These are phyloP conservation scores for Anomalospiza imberbis DNA, from an alignment of 2,797 vertebrate species.

Conservation along the genomic window DNA sequence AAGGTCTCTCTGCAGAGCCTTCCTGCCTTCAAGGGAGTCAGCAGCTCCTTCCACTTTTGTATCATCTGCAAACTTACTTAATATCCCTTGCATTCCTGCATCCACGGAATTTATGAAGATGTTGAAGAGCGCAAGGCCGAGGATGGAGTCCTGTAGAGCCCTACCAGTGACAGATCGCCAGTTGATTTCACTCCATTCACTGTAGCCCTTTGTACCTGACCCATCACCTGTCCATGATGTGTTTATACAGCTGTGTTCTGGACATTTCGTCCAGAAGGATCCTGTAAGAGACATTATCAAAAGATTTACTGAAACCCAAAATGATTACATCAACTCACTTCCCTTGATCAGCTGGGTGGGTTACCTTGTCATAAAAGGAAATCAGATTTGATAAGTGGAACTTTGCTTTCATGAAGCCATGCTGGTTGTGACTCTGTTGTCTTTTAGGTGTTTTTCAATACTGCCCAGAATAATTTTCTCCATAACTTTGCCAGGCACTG, in stretches of 20 bases:
- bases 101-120: neutral
- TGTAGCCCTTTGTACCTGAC: neutral
- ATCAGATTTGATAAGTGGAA: neutral
- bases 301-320: neutral
- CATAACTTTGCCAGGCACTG: neutral
- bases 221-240: too few species aligned
- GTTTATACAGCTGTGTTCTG: neutral
- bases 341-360: neutral
- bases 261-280: neutral
- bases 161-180: rapidly evolving
- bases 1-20: neutral
- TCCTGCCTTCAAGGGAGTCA: neutral
- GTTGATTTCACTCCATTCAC: neutral
- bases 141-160: neutral
- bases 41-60: neutral
- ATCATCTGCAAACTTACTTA: neutral
- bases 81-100: neutral
- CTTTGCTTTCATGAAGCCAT: neutral
- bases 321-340: neutral
- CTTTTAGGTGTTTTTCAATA: neutral
- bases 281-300: neutral
- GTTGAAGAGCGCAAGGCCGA: rapidly evolving
- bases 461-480: neutral
- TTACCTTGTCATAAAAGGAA: neutral
- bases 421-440: neutral